Conservation (phyloP, 2,888 invertebrate genomes). For the Parnassius glacialis region DNA sequence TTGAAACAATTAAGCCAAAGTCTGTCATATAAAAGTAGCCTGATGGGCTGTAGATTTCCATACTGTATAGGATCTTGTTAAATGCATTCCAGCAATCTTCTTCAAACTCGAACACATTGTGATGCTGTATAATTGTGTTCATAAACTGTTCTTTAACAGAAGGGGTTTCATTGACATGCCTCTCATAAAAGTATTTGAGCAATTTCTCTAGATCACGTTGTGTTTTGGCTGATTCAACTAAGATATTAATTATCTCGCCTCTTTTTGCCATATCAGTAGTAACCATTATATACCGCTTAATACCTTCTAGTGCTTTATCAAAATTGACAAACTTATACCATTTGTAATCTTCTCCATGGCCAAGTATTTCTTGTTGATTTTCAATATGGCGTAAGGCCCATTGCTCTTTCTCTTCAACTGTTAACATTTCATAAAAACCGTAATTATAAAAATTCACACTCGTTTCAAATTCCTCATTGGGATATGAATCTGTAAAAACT, state of each 20-base stretch:
- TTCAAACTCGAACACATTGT: constrained; percentile 48
- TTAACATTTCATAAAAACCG: constrained; percentile 44
- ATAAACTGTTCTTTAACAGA: constrained; percentile 44
- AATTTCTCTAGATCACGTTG: constrained; percentile 44
- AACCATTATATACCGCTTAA: constrained; percentile 43
- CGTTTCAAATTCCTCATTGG: constrained; percentile 46
- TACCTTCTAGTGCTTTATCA: constrained; percentile 43
- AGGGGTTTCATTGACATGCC: constrained; percentile 50
- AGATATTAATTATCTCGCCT: constrained; percentile 40
- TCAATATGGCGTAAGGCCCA: constrained; percentile 54
- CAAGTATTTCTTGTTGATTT: constrained; percentile 42
- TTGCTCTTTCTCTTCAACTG: constrained; percentile 42
- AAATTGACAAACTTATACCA: constrained; percentile 57
- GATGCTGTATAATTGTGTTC: constrained; percentile 35
- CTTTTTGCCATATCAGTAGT: constrained; percentile 40
- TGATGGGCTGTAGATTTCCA: constrained; percentile 42
- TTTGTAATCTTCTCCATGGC: constrained; percentile 41
- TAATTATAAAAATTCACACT: constrained; percentile 39
- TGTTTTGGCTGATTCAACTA: constrained; percentile 44
- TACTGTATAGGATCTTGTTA: constrained; percentile 49
- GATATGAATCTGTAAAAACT: constrained; percentile 45
- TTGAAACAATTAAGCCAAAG: constrained; percentile 38
- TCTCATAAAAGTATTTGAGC: constrained; percentile 50
- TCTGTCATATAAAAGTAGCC: constrained; percentile 30
- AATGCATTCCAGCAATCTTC: constrained; percentile 50